phyloP scores from a whole-genome alignment of 2,888 invertebrate species.

The Stomorhina lunata region DNA sequence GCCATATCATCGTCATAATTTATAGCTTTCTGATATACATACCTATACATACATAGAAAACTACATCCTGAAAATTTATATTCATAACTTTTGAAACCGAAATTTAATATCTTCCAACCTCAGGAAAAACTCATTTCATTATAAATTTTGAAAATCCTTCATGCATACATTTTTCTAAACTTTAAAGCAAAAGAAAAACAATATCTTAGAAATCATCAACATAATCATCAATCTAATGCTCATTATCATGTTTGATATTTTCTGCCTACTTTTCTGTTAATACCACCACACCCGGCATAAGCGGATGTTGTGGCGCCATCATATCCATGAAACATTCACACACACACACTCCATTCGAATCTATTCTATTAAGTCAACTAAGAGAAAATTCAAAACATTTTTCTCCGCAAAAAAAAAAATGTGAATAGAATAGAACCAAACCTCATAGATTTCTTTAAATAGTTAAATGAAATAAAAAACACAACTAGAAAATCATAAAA shows the following conservation, averaged over 20 bases:
- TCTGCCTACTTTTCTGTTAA: slow-evolving; percentile 42
- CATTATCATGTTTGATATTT: slow-evolving; percentile 32
- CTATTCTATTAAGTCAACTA: not conserved
- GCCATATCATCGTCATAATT: slow-evolving; percentile 29
- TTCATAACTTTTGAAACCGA: no score
- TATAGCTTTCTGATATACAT: slow-evolving; percentile 27
- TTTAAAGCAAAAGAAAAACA: slow-evolving; percentile 13
- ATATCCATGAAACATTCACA: slow-evolving; percentile 36
- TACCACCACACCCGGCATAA: slow-evolving; percentile 62
- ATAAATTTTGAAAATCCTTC: not conserved
- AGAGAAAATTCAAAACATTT: not conserved
- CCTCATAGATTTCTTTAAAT: slow-evolving; percentile 18
- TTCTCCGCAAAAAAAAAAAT: slow-evolving; percentile 34
- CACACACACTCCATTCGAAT: not conserved
- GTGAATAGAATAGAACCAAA: slow-evolving; percentile 18
- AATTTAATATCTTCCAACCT: no score
- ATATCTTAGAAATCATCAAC: not conserved
- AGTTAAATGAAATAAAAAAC: slow-evolving; percentile 1
- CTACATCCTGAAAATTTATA: no score
- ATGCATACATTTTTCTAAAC: not conserved
- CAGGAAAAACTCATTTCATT: not conserved
- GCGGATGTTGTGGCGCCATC: slow-evolving; percentile 65
- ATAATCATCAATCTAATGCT: slow-evolving; percentile 37
- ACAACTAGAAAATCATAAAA: slow-evolving; percentile 27
- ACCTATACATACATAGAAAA: not conserved